These are phyloP conservation scores for Pollenia griseotomentosa DNA, from an alignment of 2,888 invertebrate species.

Conservation along the genomic window DNA sequence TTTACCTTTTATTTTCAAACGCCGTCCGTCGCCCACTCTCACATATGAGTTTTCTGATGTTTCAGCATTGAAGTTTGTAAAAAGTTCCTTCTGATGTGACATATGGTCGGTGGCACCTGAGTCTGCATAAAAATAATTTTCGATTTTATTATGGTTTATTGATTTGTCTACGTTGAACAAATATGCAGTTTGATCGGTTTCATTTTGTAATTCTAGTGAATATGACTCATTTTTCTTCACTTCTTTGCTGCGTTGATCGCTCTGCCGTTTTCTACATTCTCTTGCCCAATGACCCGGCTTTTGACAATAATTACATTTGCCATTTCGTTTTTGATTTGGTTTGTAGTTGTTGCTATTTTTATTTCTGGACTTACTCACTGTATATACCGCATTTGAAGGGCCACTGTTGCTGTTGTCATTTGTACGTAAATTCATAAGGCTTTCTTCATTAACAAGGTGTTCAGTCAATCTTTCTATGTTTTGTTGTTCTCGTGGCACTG, in stretches of 20 bases:
- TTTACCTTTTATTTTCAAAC: too few species aligned
- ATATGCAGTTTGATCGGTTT: too few species aligned
- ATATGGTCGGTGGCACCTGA: too few species aligned
- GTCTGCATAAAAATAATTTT: too few species aligned
- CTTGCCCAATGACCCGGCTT: constrained; percentile 64
- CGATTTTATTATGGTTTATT: too few species aligned
- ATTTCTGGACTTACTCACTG: constrained; percentile 30
- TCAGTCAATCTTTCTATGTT: constrained; percentile 69
- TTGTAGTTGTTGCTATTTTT: too few species aligned
- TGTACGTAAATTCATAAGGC: constrained; percentile 27
- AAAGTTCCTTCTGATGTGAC: too few species aligned
- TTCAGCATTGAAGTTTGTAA: too few species aligned
- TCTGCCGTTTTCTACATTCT: constrained; percentile 58
- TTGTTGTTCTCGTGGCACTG: constrained; percentile 63
- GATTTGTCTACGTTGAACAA: too few species aligned
- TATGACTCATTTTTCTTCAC: not conserved
- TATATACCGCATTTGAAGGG: constrained; percentile 18
- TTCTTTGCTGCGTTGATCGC: constrained; percentile 30
- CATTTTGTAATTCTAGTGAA: too few species aligned
- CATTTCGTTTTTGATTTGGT: not conserved
- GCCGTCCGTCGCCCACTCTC: too few species aligned
- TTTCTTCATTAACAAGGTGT: constrained; percentile 68
- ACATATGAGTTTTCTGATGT: too few species aligned
- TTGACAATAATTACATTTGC: constrained; percentile 64
- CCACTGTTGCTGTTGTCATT: constrained; percentile 11